A percentile compares a stretch with the other conserved stretches of the same genome.
Evolutionary conservation across 2,113 vertebrate genomes (phyloP).

Genomic region (Caracal caracal): DNA sequence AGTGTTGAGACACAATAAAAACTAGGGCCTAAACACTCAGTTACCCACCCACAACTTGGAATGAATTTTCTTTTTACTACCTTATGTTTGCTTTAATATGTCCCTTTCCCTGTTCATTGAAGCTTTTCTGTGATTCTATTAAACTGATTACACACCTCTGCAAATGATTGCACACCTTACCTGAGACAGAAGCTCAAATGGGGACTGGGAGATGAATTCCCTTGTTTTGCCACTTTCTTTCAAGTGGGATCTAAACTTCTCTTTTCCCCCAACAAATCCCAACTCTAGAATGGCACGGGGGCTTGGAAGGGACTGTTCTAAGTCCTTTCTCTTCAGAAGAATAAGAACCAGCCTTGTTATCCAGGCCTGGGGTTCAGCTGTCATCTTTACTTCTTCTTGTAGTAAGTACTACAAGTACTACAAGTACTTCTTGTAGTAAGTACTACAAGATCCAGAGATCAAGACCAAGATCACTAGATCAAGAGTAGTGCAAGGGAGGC

Average conservation of each 20-base stretch:
- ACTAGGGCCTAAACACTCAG: not conserved
- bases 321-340: not conserved
- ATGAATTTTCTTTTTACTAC: constrained; percentile 51
- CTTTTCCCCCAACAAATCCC: not conserved
- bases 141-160: constrained; percentile 1
- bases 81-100: constrained; percentile 50
- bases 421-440: too few relatives aligned
- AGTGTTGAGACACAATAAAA: constrained; percentile 31
- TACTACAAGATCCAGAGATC: not conserved
- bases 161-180: not conserved
- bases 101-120: constrained; percentile 6
- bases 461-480: not conserved
- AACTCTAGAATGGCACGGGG: not conserved
- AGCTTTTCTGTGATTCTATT: constrained; percentile 53
- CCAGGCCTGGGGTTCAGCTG: not conserved
- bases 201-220: not conserved
- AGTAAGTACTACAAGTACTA: not conserved
- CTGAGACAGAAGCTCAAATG: not conserved
- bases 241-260: not conserved
- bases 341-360: not conserved
- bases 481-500: not conserved
- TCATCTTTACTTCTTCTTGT: not conserved
- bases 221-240: not conserved
- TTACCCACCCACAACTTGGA: constrained; percentile 34
- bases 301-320: not conserved